Evolutionary conservation across 2,113 vertebrate species (phyloP), one percentile per base, ranked within the genome.

Genomic region (Salvelinus fontinalis): DNA sequence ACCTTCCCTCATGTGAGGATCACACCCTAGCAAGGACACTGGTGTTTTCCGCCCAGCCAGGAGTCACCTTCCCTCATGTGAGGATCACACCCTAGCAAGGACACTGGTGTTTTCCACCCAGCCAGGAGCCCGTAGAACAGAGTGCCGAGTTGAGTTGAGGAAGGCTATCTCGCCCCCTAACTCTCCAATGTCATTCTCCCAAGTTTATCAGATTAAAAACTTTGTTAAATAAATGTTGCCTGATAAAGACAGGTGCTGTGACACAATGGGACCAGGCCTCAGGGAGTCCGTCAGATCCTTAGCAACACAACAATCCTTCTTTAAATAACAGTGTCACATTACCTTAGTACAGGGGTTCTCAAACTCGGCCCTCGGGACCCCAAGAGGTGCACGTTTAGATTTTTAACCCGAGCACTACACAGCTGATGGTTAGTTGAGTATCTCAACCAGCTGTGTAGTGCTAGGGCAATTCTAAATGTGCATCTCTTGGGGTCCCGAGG

Each of bases 121-220:
- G 13, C 27, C 14, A 67, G 60, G 49, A 73, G 54, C 54, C 54
- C 4, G 51, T 18, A 54, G 49, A 14, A 72, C 5, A 48, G 48
- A 3, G 31, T 44, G 26, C 14, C 12, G n/a, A 54, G 16, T 9
- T 26, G 39, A 71, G 16, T 51, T 24, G 24, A 48, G 29, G 79
- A 49, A 59, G 2, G 62, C 12, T 68, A 6, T 8, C 44, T 2
- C 69, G 70, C 76, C 59, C 22, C 78, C 6, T 73, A 18, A 60
- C 67, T 60, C 59, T 12, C 27, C 49, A 44, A 22, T 54, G 70
- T 65, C 51, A 16, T 48, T 66, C 66, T 59, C 2, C 34, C 66
- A 27, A 64, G 24, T 75, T 81, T 75, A 86, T 86, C 64, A 75
- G 79, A 75, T 75, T 11, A 44, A 57, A 67, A 49, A 12, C 72